Percentiles rank a stretch among this genome's conserved stretches.
phyloP scores from a whole-genome alignment of 2,113 vertebrate species.

The Leucoraja erinaceus region DNA sequence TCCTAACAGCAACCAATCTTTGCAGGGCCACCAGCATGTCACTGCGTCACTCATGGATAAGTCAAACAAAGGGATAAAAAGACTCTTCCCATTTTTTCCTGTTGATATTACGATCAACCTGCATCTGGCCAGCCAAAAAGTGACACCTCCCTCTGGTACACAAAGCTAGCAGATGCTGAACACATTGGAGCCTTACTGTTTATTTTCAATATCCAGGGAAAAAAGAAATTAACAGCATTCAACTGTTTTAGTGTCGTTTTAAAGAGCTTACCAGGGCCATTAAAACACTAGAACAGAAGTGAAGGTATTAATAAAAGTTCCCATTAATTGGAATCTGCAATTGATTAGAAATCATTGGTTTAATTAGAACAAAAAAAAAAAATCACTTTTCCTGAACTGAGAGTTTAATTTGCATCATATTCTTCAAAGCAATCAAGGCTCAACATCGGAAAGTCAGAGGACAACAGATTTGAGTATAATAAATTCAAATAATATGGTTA shows the following conservation, averaged over 20 bases:
- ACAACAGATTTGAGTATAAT: neutral
- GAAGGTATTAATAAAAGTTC: conserved; percentile 38
- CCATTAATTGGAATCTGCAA: conserved; percentile 38
- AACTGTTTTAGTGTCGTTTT: conserved; percentile 37
- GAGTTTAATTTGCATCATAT: conserved; percentile 35
- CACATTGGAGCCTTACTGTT: conserved; percentile 38
- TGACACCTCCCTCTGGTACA: conserved; percentile 35
- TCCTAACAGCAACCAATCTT: conserved; percentile 65
- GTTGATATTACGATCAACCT: conserved; percentile 36
- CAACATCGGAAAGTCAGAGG: conserved; percentile 32
- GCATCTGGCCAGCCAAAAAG: conserved; percentile 37
- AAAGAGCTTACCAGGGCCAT: conserved; percentile 38
- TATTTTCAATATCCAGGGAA: conserved; percentile 38
- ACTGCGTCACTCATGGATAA: conserved; percentile 68
- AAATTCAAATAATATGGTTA: conserved; percentile 24
- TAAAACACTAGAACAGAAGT: conserved; percentile 36
- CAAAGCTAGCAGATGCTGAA: conserved; percentile 34
- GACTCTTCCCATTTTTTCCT: conserved; percentile 32
- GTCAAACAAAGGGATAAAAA: conserved; percentile 44
- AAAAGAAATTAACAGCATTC: conserved; percentile 36
- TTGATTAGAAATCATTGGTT: conserved; percentile 35
- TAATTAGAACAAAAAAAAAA: conserved; percentile 35
- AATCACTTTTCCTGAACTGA: conserved; percentile 20
- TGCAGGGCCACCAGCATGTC: conserved; percentile 57
- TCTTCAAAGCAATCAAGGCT: neutral